Evolutionary conservation across 2,797 vertebrate species (phyloP).

Genomic region (Stomatorhinus walkeri): DNA sequence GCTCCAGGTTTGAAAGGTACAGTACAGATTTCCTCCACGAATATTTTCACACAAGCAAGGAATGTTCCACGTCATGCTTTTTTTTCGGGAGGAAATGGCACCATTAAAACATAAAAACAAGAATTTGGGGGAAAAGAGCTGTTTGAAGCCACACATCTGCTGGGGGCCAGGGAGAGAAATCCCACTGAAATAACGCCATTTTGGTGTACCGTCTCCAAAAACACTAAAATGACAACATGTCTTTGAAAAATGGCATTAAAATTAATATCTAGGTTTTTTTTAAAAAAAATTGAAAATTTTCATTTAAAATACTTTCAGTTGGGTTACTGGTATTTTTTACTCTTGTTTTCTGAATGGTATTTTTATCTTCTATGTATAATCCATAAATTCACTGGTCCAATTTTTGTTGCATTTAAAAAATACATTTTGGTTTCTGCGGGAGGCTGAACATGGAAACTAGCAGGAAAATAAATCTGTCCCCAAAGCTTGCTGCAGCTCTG

Average conservation of each 20-base stretch:
- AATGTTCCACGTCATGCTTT: neutral
- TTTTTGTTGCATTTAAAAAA: neutral
- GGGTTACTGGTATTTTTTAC: neutral
- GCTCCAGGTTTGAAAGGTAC: neutral
- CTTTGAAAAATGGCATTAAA: neutral
- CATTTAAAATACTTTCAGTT: neutral
- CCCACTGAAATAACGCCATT: neutral
- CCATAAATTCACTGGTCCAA: neutral
- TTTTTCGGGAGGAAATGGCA: neutral
- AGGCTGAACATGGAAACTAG: neutral
- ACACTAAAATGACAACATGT: neutral
- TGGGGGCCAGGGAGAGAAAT: neutral
- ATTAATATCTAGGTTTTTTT: neutral
- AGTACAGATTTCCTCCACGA: neutral
- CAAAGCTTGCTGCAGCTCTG: neutral
- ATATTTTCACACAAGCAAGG: neutral
- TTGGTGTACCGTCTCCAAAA: neutral
- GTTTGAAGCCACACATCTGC: neutral
- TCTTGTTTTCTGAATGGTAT: neutral
- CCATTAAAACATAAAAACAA: slow-evolving; percentile 5
- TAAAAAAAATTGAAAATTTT: neutral
- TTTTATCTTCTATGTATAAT: neutral
- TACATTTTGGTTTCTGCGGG: neutral
- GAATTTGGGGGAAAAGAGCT: neutral
- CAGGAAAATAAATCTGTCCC: neutral